These are phyloP conservation scores for Acheta domesticus DNA, from an alignment of 2,888 invertebrate species.

Conservation along the genomic window DNA sequence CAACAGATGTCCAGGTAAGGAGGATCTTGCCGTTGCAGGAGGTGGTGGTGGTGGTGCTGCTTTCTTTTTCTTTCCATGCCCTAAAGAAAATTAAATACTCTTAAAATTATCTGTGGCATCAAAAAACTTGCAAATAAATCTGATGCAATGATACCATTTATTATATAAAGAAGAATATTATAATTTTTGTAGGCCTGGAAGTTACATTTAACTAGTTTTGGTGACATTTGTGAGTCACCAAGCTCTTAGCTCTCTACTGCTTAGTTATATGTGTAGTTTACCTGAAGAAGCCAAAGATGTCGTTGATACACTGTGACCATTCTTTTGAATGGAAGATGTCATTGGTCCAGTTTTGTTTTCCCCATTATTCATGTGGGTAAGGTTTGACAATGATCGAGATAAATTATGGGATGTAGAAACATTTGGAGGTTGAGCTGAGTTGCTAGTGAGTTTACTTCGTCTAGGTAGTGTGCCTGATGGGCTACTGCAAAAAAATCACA, in stretches of 20 bases:
- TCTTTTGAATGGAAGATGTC: slow-evolving; percentile 21
- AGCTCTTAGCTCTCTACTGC: too few species aligned
- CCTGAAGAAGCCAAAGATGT: slow-evolving; percentile 40
- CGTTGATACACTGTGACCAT: slow-evolving; percentile 41
- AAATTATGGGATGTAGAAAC: not conserved
- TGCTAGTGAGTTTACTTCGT: slow-evolving; percentile 43
- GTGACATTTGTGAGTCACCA: too few species aligned
- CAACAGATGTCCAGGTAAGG: not conserved
- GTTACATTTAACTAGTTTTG: too few species aligned
- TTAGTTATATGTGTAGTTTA: not conserved
- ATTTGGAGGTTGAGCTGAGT: slow-evolving; percentile 33
- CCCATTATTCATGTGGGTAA: slow-evolving; percentile 28
- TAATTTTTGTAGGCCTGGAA: too few species aligned
- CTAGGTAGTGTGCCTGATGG: slow-evolving; percentile 47
- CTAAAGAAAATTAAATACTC: slow-evolving; percentile 23
- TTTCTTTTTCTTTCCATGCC: slow-evolving; percentile 56
- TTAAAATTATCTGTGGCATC: too few species aligned
- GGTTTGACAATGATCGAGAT: slow-evolving; percentile 28
- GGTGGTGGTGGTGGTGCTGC: slow-evolving; percentile 50
- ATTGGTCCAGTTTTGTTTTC: slow-evolving; percentile 38
- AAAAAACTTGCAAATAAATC: too few species aligned
- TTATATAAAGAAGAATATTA: not conserved
- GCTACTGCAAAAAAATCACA: slow-evolving; percentile 23
- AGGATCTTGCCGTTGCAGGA: slow-evolving; percentile 43
- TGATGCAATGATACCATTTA: not conserved